Base-by-base conservation (phyloP, 2,113 vertebrate species). In the Paracanthobrama guichenoti region DNA sequence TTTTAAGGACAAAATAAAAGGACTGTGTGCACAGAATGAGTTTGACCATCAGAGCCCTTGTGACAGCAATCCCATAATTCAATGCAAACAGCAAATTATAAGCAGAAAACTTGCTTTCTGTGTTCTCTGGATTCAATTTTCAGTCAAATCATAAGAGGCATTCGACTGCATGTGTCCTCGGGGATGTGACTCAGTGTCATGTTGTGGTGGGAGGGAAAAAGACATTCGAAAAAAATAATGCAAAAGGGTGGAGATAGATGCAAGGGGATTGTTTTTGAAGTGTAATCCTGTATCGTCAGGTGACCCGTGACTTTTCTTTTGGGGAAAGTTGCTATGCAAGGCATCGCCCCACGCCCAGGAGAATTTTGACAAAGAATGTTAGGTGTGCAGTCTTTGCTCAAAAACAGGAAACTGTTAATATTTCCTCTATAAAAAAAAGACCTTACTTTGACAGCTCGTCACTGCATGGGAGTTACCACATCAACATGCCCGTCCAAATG, bases 161-260 rank as follows among this genome's bases (percentile, higher is more conserved):
- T 84, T 91, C 90, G 90, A 88, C 90, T 93, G 84, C 86, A 81
- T 87, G 88, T 82, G 64, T 88, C 85, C 74, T 75, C 42, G 83
- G 90, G 86, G 83, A 92, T 88, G 89, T 92, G 92, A 93, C 86
- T 94, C 92, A 92, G 85, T 84, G 86, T 90, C 88, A 92, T 88
- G 46, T 55, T 67, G n/a, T 55, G 28, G 16, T 79, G 85, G 57
- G 71, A 39, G 57, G 53, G 53, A 31, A 67, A 78, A 35, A 85
- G 87, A 44, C 76, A 55, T 55, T 18, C 1, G 18, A 9, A 55
- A 55, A 31, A 55, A 22, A 55, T 7, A 55, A 20, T 55, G 53
- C 6, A 2, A 55, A 0, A 22, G 13, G 80, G 48, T 3, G 11
- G 80, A 20, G 48, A 71, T 71, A 66, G 6, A 55, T 71, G 48